Base-by-base conservation (phyloP, 1,140 invertebrate genomes). In the Cyphomyrmex costatus region DNA sequence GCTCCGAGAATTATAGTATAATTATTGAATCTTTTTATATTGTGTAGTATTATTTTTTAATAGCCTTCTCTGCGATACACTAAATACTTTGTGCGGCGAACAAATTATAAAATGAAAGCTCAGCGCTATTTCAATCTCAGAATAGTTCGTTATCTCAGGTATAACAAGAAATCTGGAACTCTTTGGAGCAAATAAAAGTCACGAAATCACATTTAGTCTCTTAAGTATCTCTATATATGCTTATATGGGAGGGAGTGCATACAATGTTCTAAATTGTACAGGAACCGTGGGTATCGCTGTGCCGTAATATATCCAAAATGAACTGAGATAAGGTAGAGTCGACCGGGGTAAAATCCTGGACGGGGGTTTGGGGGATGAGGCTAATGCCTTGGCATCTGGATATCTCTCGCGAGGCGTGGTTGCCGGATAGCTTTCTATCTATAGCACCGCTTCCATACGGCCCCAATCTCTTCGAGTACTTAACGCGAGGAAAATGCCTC, bases 361-460 rank as follows among this genome's bases (percentile, higher is more conserved):
- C 56, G 30, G 21, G 30, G n/a, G 14, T 51, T 83, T 24, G 68
- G 86, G 61, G 36, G 63, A 63, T 61, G 71, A 71, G 77, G 53
- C 61, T 66, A 63, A 76, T 77, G 88, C 36, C 63, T 82, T 49
- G 88, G 80, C 63, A 87, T 87, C 85, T 87, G 87, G 85, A 51
- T 89, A 87, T 87, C 71, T 87, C 71, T 85, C 46, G 56, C 61
- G 60, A 89, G 87, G 79, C 88, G 84, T 84, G 84, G 85, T 82
- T 87, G 24, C 46, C 65, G 61, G 65, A 85, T 63, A 88, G 85
- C 74, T 85, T 77, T 87, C 80, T 77, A 85, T 90, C 80, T 85
- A 77, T 65, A 85, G 56, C 80, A 42, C 36, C 53, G 21, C 61
- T 56, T 77, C 49, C 60, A 30, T 74, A 27, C 51, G 63, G 42